Evolutionary conservation across 2,888 invertebrate genomes (phyloP).

Genomic region (Brenthis ino): DNA sequence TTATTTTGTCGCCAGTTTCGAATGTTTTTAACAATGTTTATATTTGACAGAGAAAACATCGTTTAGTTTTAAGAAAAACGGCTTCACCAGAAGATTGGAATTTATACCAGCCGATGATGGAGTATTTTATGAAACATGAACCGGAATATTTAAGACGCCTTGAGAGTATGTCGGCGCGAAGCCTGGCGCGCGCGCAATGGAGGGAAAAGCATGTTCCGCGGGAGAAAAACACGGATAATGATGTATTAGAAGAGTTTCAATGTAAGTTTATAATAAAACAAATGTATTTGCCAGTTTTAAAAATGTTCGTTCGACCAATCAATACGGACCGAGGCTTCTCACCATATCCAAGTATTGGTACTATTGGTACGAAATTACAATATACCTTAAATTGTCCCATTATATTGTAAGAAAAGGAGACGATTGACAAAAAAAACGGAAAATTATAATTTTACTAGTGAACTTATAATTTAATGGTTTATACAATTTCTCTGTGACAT

Average conservation of each 20-base stretch:
- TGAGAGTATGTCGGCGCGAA: conserved; percentile 51
- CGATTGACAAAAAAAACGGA: too few relatives aligned
- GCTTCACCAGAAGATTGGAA: conserved; percentile 59
- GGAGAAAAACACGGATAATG: conserved; percentile 47
- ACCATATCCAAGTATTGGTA: too few relatives aligned
- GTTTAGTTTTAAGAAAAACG: conserved; percentile 58
- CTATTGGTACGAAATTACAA: too few relatives aligned
- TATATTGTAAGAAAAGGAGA: too few relatives aligned
- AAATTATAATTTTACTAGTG: too few relatives aligned
- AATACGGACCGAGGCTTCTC: too few relatives aligned
- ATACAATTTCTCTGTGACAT: too few relatives aligned
- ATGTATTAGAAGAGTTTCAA: conserved; percentile 61
- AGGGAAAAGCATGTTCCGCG: conserved; percentile 38
- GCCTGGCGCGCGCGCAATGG: conserved; percentile 20
- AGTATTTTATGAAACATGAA: conserved; percentile 59
- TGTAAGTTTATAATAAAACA: conserved; percentile 53
- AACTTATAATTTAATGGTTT: too few relatives aligned
- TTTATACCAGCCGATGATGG: conserved; percentile 58
- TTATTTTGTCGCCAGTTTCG: not conserved
- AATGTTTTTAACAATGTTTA: not conserved
- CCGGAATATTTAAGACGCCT: conserved; percentile 55
- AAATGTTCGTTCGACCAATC: not conserved
- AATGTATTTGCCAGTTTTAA: not conserved
- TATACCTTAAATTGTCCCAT: too few relatives aligned
- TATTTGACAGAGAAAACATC: conserved; percentile 65